Conservation (phyloP, 2,888 invertebrate species). For the Agrenia bidenticulata region DNA sequence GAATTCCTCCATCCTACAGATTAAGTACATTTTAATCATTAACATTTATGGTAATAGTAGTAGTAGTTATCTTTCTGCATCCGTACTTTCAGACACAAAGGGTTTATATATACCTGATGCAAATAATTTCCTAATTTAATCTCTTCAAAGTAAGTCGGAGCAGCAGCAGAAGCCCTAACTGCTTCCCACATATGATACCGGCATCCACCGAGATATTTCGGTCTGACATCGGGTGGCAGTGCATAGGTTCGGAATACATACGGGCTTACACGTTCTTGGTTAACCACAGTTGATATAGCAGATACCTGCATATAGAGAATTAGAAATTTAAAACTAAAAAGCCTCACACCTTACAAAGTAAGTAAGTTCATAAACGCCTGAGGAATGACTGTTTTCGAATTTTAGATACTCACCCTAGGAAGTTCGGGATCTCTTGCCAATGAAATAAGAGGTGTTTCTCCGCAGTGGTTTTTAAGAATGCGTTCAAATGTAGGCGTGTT, state of each 20-base stretch:
- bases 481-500: conserved; percentile 81
- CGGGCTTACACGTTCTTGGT: conserved; percentile 69
- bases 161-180: conserved; percentile 84
- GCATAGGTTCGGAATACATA: conserved; percentile 85
- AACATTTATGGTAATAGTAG: too few species aligned
- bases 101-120: conserved; percentile 62
- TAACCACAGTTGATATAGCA: conserved; percentile 76
- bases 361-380: too few species aligned
- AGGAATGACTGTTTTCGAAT: not conserved
- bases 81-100: not conserved
- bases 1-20: conserved; percentile 71
- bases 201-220: conserved; percentile 71
- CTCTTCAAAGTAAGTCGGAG: conserved; percentile 88
- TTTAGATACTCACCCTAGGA: conserved; percentile 61
- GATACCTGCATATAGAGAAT: conserved; percentile 62
- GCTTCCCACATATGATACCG: conserved; percentile 77
- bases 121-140: conserved; percentile 69
- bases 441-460: conserved; percentile 65
- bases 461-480: conserved; percentile 68
- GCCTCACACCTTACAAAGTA: too few species aligned
- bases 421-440: conserved; percentile 61
- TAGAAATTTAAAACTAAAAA: too few species aligned
- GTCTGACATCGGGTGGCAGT: conserved; percentile 67
- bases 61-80: not conserved
- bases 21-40: not conserved